Base-by-base conservation (phyloP, 2,888 invertebrate genomes). In the Xestia sexstrigata region DNA sequence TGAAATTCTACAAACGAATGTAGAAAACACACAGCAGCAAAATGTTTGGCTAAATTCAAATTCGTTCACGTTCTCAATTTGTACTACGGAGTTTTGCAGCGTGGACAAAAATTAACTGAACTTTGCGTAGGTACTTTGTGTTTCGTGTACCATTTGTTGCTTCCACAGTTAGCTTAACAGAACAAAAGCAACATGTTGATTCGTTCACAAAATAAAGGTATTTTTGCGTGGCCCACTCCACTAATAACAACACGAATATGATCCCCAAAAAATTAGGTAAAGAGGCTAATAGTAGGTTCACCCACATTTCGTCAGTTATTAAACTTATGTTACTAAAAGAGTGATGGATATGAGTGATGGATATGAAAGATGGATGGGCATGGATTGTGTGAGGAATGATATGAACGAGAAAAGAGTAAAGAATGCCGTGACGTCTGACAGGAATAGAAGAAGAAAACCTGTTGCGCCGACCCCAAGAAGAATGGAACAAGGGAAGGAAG, bases 41-140 rank as follows among this genome's bases (percentile, higher is more conserved):
- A 76, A 63, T 42, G 55, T 63, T 63, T 42, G 13, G 6, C 20
- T 42, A 55, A 68, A 75, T 79, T 75, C 62, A 30, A 63, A 47
- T 75, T 47, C 5, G 20, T 75, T 63, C 68, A 26, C 26, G 49
- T 63, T 15, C 26, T 42, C 26, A 26, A 45, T 68, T 74, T 74
- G 47, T 30, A 45, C 30, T 26, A 15, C 20, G 20, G 5, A 49
- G 20, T 79, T 76, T 76, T 26, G 68, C 55, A 39, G 30, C 17
- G 23, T 3, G 17, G 45, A 17, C 49, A 60, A 45, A 66, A 55
- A 5, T 35, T 23, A 9, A 52, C 58, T 17, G 23, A 78, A 60
- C n/a, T 30, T 66, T 30, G 26, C 39, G 20, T 60, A 17, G 8
- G n/a, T 23, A 26, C 30, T 42, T 49, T 62, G 17, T 42, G 30